A percentile compares a stretch with the other conserved stretches of the same genome.
Evolutionary conservation across 2,888 invertebrate species (phyloP).

Genomic region (Phortica magna): DNA sequence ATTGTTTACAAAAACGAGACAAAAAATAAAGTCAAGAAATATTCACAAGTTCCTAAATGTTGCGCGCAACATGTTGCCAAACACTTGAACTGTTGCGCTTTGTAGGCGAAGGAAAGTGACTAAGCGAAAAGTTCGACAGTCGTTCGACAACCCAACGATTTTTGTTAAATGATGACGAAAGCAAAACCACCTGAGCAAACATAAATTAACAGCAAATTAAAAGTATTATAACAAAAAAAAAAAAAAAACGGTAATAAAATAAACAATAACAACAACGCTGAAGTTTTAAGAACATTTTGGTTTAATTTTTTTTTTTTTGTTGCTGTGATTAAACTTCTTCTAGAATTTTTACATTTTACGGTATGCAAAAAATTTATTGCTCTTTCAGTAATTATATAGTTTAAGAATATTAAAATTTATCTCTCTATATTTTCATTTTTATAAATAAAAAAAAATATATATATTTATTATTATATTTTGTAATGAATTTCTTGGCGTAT

Average conservation of each 20-base stretch:
- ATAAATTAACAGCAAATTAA: conserved; percentile 1
- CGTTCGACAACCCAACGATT: conserved; percentile 19
- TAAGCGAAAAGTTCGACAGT: not conserved
- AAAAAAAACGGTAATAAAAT: not conserved
- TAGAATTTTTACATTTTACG: conserved; percentile 8
- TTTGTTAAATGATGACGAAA: not conserved
- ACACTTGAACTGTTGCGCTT: conserved; percentile 19
- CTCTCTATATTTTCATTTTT: not conserved
- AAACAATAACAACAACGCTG: not conserved
- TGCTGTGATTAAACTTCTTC: conserved; percentile 16
- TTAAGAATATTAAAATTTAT: not conserved
- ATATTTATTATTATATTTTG: not conserved
- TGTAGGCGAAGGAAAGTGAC: not conserved
- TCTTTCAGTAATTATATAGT: not conserved
- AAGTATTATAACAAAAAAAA: not conserved
- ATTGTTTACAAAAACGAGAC: not conserved
- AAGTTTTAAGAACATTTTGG: not conserved
- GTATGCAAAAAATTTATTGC: conserved; percentile 6
- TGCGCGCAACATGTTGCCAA: conserved; percentile 25
- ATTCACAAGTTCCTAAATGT: conserved; percentile 18
- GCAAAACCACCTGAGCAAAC: not conserved
- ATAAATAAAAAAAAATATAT: conserved; percentile 4
- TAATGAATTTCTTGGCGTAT: not conserved
- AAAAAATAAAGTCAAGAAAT: not conserved
- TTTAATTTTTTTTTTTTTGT: not conserved